These are phyloP conservation scores for Brevimyrus niger DNA, from an alignment of 2,113 vertebrate genomes.

Conservation along the genomic window DNA sequence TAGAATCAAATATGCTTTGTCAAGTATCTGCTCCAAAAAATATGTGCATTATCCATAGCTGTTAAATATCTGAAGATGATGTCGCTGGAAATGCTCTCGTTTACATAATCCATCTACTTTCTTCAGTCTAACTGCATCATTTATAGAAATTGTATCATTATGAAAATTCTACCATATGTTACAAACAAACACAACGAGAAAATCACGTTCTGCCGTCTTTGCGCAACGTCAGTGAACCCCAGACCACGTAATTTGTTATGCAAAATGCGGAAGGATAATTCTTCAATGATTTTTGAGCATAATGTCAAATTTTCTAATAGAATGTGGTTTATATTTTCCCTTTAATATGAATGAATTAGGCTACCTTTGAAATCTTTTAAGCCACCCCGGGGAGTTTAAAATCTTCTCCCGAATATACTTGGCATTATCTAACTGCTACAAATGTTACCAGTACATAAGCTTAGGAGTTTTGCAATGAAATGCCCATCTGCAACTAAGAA, in stretches of 20 bases:
- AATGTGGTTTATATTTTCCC: neutral
- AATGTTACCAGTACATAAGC: neutral
- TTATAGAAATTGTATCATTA: neutral
- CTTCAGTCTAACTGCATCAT: neutral
- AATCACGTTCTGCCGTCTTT: neutral
- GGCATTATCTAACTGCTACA: neutral
- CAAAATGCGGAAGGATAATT: neutral
- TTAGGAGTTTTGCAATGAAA: neutral
- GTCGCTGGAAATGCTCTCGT: neutral
- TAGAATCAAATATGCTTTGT: neutral
- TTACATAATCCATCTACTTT: neutral
- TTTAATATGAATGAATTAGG: neutral
- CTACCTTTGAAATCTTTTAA: neutral
- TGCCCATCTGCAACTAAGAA: neutral
- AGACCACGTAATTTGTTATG: neutral
- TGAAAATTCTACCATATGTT: neutral
- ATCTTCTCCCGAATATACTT: neutral
- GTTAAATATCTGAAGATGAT: neutral
- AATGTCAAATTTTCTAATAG: neutral
- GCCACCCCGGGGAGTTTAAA: neutral
- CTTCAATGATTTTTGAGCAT: neutral
- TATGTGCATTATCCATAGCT: constrained; percentile 4
- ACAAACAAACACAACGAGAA: neutral
- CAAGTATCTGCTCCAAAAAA: neutral
- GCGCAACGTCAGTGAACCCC: neutral